These are phyloP conservation scores for Lanius collurio DNA, from an alignment of 2,113 vertebrate species.

Conservation along the genomic window DNA sequence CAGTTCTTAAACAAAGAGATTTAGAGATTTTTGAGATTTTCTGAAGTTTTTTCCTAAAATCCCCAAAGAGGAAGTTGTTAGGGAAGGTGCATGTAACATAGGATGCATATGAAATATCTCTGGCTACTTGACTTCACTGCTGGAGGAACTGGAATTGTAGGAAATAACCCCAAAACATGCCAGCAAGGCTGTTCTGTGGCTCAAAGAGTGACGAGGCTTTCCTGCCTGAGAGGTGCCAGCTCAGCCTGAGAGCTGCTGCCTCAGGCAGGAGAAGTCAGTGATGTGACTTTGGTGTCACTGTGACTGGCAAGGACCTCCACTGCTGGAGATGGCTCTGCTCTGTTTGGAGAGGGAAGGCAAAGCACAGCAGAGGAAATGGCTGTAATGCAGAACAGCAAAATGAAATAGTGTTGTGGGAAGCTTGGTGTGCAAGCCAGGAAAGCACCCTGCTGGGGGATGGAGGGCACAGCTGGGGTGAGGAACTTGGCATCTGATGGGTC, in stretches of 20 bases:
- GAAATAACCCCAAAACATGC: neutral
- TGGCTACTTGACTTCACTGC: neutral
- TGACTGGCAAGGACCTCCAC: neutral
- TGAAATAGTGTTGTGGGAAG: neutral
- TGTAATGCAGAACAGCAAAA: neutral
- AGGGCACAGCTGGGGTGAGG: neutral
- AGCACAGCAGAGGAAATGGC: neutral
- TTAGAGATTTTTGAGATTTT: neutral
- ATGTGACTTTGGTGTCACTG: fast-evolving
- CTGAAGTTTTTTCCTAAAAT: neutral
- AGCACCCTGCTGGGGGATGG: neutral
- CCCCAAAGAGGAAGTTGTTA: neutral
- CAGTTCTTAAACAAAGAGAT: neutral
- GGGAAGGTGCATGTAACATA: neutral
- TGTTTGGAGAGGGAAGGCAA: neutral
- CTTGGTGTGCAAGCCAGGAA: neutral
- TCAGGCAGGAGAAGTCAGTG: neutral
- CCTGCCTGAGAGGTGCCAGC: neutral
- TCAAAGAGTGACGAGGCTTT: neutral
- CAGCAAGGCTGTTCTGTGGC: neutral
- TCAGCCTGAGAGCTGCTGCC: neutral
- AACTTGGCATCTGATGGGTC: neutral
- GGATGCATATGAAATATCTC: neutral
- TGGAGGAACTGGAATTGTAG: neutral
- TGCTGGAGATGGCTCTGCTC: neutral